These are phyloP conservation scores for Campylomormyrus tamandua DNA, from an alignment of 2,113 vertebrate genomes.

Conservation along the genomic window DNA sequence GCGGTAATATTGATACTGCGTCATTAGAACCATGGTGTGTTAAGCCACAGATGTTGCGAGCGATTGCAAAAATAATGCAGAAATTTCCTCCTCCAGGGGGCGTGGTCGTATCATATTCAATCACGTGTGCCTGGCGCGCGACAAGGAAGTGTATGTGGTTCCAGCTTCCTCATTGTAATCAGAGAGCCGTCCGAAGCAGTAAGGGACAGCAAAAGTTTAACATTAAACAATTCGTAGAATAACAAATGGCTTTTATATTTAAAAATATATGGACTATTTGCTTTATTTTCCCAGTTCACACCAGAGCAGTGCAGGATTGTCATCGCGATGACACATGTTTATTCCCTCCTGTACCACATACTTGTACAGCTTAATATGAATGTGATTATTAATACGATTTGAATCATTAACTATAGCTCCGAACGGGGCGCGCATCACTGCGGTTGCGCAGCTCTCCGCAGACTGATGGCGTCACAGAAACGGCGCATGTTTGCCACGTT, in stretches of 20 bases:
- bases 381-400: neutral
- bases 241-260: neutral
- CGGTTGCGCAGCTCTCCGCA: conserved; percentile 39
- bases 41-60: neutral
- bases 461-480: conserved; percentile 47
- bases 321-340: neutral
- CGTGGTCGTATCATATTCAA: neutral
- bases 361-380: neutral
- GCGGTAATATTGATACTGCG: neutral
- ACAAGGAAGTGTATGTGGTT: neutral
- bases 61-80: neutral
- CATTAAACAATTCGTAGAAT: neutral
- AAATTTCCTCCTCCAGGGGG: neutral
- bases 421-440: neutral
- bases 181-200: neutral
- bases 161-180: neutral
- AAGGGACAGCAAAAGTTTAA: neutral
- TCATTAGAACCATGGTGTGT: neutral
- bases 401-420: neutral
- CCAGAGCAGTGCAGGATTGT: neutral
- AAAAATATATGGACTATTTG: neutral
- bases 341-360: neutral
- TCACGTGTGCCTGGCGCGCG: neutral
- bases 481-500: conserved; percentile 65
- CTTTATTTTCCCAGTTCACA: neutral